Percentiles rank a stretch among this genome's conserved stretches.
phyloP scores from a whole-genome alignment of 2,797 vertebrate species.

The Coendou prehensilis region DNA sequence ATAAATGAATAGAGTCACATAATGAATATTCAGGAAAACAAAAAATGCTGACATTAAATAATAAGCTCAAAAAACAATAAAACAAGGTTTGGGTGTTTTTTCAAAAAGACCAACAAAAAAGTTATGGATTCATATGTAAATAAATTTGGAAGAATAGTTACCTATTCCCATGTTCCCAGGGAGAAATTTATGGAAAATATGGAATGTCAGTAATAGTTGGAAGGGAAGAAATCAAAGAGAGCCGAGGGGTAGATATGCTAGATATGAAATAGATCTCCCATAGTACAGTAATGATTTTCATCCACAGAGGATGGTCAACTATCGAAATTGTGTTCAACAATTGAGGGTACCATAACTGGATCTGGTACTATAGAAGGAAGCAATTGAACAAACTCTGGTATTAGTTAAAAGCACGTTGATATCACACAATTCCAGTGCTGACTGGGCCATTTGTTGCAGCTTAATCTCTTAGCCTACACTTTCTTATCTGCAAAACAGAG shows the following conservation, averaged over 20 bases:
- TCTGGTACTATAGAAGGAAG: not conserved
- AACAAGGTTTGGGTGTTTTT: not conserved
- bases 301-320: not conserved
- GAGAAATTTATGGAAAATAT: slow-evolving; percentile 48
- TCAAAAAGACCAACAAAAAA: slow-evolving; percentile 23
- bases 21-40: not conserved
- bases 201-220: not conserved
- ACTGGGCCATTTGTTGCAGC: not conserved
- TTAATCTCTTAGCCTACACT: not conserved
- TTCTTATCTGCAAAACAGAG: not conserved
- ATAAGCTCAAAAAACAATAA: slow-evolving; percentile 40
- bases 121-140: not conserved
- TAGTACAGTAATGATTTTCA: slow-evolving; percentile 11
- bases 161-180: not conserved
- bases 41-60: slow-evolving; percentile 8
- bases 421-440: not conserved
- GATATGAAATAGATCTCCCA: not conserved
- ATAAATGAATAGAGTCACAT: not conserved
- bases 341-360: not conserved
- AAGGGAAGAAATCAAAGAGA: not conserved
- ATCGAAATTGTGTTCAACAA: not conserved
- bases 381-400: not conserved
- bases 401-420: not conserved
- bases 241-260: not conserved
- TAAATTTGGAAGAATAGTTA: not conserved